phyloP scores from a whole-genome alignment of 2,797 vertebrate genomes.

The Luscinia luscinia region DNA sequence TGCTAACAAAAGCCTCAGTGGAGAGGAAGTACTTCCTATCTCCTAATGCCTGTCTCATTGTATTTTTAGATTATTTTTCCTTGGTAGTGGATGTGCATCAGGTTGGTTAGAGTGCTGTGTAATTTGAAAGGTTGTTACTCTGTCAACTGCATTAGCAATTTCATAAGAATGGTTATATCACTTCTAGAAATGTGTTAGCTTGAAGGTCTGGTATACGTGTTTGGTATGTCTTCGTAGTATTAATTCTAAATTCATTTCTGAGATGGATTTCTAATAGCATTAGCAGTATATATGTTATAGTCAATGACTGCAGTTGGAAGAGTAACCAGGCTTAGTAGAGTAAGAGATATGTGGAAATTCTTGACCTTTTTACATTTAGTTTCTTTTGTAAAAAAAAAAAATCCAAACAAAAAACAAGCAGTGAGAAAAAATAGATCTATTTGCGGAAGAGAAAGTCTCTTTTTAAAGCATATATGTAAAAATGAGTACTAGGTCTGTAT shows the following conservation, averaged over 20 bases:
- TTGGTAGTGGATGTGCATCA: neutral
- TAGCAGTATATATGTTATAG: neutral
- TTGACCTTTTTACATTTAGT: neutral
- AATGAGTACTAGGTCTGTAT: neutral
- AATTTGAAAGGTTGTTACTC: neutral
- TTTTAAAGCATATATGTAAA: neutral
- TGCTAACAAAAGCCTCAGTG: neutral
- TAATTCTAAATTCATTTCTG: neutral
- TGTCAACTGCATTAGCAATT: neutral
- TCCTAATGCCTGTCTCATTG: neutral
- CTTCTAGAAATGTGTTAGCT: neutral
- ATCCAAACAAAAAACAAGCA: neutral
- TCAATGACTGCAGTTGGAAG: neutral
- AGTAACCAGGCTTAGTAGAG: neutral
- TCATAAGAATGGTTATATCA: neutral
- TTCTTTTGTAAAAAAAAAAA: neutral
- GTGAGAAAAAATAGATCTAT: neutral
- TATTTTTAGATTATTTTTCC: constrained; percentile 40
- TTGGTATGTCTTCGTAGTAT: neutral
- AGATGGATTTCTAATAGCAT: neutral
- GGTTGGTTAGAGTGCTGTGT: neutral
- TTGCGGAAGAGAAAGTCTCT: neutral
- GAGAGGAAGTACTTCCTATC: constrained; percentile 53
- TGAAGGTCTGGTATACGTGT: neutral
- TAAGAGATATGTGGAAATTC: neutral